A percentile compares a stretch with the other conserved stretches of the same genome.
These are phyloP conservation scores for Xyrichtys novacula DNA, from an alignment of 2,797 vertebrate genomes.

Conservation along the genomic window DNA sequence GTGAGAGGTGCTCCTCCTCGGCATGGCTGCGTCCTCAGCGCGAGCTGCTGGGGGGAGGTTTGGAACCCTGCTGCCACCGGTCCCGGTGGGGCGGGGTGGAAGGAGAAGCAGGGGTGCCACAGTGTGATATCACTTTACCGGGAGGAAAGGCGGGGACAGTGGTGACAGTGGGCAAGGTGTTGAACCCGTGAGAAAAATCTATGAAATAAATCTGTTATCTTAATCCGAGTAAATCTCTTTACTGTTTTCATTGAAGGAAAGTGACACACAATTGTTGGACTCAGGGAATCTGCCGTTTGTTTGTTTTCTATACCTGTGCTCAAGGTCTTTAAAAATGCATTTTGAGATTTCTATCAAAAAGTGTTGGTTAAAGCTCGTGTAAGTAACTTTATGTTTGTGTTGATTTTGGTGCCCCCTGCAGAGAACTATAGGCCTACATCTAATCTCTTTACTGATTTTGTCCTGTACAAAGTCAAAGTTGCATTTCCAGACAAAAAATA, in stretches of 20 bases:
- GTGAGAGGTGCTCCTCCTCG: conserved; percentile 45
- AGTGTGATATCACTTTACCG: conserved; percentile 44
- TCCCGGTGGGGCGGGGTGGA: conserved; percentile 63
- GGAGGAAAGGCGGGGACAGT: background rate
- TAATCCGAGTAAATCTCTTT: background rate
- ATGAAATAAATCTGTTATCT: too few relatives aligned
- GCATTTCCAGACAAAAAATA: too few relatives aligned
- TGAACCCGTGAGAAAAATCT: conserved; percentile 11
- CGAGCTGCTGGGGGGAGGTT: conserved; percentile 40
- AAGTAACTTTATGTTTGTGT: too few relatives aligned
- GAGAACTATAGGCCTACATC: too few relatives aligned
- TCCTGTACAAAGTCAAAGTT: too few relatives aligned
- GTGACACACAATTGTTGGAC: background rate
- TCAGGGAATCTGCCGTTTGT: too few relatives aligned
- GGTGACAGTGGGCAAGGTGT: conserved; percentile 2
- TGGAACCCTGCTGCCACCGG: conserved; percentile 42
- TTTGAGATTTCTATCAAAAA: too few relatives aligned
- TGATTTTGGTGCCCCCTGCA: too few relatives aligned
- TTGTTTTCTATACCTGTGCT: too few relatives aligned
- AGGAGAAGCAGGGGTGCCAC: conserved; percentile 20
- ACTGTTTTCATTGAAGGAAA: background rate
- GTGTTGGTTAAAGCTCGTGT: too few relatives aligned
- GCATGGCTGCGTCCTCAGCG: conserved; percentile 58
- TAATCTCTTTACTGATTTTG: too few relatives aligned
- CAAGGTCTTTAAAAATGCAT: too few relatives aligned